Percentiles rank a stretch among this genome's conserved stretches.
Evolutionary conservation across 1,140 invertebrate species (phyloP).

Genomic region (Pissodes strobi): DNA sequence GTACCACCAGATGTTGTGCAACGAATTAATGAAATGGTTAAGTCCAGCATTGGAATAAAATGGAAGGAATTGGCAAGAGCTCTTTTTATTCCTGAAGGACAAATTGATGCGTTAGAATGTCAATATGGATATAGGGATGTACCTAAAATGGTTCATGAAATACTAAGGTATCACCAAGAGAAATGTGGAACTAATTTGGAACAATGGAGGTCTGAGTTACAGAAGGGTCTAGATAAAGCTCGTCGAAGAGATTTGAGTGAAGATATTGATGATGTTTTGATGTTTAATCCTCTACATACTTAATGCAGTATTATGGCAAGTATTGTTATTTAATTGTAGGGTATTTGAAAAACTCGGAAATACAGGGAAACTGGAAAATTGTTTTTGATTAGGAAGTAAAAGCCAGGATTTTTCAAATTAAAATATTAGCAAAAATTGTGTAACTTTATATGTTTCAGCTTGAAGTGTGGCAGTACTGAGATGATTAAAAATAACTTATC

Average conservation of each 20-base stretch:
- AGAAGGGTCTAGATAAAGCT: conserved; percentile 11
- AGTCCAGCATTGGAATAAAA: conserved; percentile 28
- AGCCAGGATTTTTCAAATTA: too few relatives aligned
- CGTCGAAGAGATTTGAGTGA: conserved; percentile 23
- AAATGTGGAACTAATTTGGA: conserved; percentile 3
- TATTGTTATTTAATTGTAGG: too few relatives aligned
- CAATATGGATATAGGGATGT: background rate
- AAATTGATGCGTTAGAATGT: conserved; percentile 29
- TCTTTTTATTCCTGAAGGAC: conserved; percentile 26
- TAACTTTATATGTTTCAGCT: too few relatives aligned
- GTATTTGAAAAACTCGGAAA: too few relatives aligned
- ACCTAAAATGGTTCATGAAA: conserved; percentile 13
- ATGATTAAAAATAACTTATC: too few relatives aligned
- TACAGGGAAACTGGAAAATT: too few relatives aligned
- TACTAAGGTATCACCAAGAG: conserved; percentile 17
- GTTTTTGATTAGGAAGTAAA: too few relatives aligned
- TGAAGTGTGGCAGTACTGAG: too few relatives aligned
- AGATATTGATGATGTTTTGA: conserved; percentile 14
- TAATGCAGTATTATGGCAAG: too few relatives aligned
- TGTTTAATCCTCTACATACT: too few relatives aligned
- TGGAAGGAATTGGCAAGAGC: conserved; percentile 39
- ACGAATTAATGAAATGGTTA: conserved; percentile 19
- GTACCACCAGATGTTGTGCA: background rate
- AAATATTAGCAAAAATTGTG: too few relatives aligned
- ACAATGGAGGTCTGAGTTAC: conserved; percentile 3